A percentile compares a stretch with the other conserved stretches of the same genome.
Conservation (phyloP, 2,888 invertebrate genomes). For the Drosophila longiperda region DNA sequence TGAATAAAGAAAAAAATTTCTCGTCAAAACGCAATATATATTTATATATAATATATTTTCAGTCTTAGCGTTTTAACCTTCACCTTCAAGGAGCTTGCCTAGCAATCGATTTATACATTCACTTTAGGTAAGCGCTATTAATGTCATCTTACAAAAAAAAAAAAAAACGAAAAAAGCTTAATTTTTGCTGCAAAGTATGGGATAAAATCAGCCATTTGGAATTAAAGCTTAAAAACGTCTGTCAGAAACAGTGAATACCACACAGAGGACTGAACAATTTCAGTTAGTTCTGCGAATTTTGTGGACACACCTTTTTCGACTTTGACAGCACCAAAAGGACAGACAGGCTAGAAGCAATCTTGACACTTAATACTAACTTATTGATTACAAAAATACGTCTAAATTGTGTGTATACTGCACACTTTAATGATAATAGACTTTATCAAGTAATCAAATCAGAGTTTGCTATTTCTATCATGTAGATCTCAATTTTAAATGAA, state of each 20-base stretch:
- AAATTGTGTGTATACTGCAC: background rate
- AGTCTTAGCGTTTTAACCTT: background rate
- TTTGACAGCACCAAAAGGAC: background rate
- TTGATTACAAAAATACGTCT: background rate
- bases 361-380: background rate
- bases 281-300: background rate
- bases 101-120: background rate
- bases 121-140: background rate
- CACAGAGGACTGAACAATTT: background rate
- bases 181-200: background rate
- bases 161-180: background rate
- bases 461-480: too few relatives aligned
- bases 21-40: background rate
- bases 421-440: background rate
- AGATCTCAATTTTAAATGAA: background rate
- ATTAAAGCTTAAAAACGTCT: background rate
- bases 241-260: slow-evolving; percentile 3
- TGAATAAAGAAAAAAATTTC: background rate
- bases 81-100: background rate
- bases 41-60: background rate
- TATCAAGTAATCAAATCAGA: background rate
- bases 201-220: background rate
- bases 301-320: too few relatives aligned
- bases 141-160: background rate
- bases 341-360: background rate